phyloP scores from a whole-genome alignment of 2,888 invertebrate species.

The Troides helena region DNA sequence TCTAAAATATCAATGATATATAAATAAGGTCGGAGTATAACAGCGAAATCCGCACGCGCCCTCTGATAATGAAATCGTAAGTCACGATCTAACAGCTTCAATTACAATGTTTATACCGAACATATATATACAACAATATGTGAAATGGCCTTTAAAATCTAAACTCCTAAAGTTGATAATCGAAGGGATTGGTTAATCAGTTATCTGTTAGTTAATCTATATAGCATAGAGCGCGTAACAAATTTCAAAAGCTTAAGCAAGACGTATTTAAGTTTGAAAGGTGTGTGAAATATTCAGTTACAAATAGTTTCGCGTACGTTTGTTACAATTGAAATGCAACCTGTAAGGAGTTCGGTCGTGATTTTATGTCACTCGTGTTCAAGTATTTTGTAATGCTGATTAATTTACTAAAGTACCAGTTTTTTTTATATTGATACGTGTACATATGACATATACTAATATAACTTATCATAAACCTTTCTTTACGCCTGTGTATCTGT shows the following conservation, averaged over 20 bases:
- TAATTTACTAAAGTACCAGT: neutral
- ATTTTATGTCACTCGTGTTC: neutral
- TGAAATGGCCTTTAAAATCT: constrained; percentile 24
- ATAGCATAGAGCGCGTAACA: constrained; percentile 38
- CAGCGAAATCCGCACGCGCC: constrained; percentile 42
- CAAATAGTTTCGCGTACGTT: constrained; percentile 7
- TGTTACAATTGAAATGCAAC: neutral
- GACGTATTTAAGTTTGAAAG: constrained; percentile 7
- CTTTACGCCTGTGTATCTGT: too few relatives aligned
- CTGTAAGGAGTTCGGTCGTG: neutral
- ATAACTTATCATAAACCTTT: too few relatives aligned
- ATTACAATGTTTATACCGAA: constrained; percentile 34
- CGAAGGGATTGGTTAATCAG: neutral
- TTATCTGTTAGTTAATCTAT: constrained; percentile 33
- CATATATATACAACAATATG: constrained; percentile 4
- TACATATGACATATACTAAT: too few relatives aligned
- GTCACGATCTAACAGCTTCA: constrained; percentile 57
- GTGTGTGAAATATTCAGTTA: constrained; percentile 24
- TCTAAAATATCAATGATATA: neutral
- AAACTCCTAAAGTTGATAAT: constrained; percentile 8
- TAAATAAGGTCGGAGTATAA: constrained; percentile 38
- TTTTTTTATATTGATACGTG: too few relatives aligned
- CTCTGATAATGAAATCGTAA: constrained; percentile 59
- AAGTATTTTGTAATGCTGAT: neutral
- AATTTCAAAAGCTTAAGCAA: constrained; percentile 20